Evolutionary conservation across 2,797 vertebrate genomes (phyloP).

Genomic region (Pseudochaenichthys georgianus): DNA sequence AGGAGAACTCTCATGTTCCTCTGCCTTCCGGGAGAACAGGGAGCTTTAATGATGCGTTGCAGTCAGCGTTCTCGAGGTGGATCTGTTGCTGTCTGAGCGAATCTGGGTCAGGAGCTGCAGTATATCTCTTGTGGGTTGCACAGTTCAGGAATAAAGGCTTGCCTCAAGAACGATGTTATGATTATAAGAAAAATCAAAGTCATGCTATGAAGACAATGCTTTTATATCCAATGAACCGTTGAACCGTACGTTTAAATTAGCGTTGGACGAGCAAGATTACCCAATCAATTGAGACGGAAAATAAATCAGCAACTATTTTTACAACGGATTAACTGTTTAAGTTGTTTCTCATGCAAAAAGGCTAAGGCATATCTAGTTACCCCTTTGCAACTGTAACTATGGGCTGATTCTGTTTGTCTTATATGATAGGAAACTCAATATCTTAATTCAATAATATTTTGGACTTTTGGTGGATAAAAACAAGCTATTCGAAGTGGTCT

Average conservation of each 20-base stretch:
- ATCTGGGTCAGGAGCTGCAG: conserved; percentile 61
- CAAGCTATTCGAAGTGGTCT: not conserved
- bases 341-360: not conserved
- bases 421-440: not conserved
- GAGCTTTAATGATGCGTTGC: conserved; percentile 61
- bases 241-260: not conserved
- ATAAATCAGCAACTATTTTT: not conserved
- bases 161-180: conserved; percentile 8
- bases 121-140: conserved; percentile 26
- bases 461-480: not conserved
- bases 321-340: not conserved
- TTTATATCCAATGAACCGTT: conserved; percentile 4
- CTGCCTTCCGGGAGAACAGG: conserved; percentile 60
- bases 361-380: not conserved
- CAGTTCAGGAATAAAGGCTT: conserved; percentile 36
- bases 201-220: not conserved
- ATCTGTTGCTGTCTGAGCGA: conserved; percentile 46
- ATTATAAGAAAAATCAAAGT: conserved; percentile 26
- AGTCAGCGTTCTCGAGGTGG: conserved; percentile 41
- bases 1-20: conserved; percentile 66
- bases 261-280: not conserved
- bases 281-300: not conserved
- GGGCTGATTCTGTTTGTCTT: too few relatives aligned
- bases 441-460: not conserved
- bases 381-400: not conserved